Percentiles rank a stretch among this genome's conserved stretches.
These are phyloP conservation scores for Hyperoplus lanceolatus DNA, from an alignment of 2,797 vertebrate species.

Conservation along the genomic window DNA sequence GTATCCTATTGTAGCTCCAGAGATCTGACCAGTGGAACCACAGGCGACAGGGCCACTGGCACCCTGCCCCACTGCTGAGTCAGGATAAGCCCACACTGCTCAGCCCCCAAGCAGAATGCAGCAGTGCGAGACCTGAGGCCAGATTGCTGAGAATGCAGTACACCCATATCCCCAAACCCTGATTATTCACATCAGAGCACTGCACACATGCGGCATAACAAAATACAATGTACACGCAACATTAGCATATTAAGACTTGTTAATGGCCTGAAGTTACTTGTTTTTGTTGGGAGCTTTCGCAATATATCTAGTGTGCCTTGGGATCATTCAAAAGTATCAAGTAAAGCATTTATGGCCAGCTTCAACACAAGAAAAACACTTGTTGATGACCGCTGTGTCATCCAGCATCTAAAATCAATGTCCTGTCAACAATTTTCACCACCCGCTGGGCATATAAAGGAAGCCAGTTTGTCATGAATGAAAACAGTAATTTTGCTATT, in stretches of 20 bases:
- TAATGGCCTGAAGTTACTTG: constrained; percentile 10
- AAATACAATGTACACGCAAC: constrained; percentile 46
- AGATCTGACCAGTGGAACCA: constrained; percentile 67
- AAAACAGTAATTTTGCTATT: neutral
- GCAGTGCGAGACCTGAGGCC: constrained; percentile 64
- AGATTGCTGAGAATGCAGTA: constrained; percentile 77
- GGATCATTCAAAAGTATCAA: constrained; percentile 27
- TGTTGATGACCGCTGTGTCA: constrained; percentile 39
- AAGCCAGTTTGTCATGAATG: constrained; percentile 27
- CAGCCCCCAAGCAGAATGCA: constrained; percentile 72
- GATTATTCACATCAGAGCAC: constrained; percentile 70
- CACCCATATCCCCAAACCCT: constrained; percentile 58
- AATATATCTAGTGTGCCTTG: neutral
- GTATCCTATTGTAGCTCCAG: constrained; percentile 60
- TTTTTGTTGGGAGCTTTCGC: constrained; percentile 16
- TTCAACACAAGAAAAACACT: constrained; percentile 41
- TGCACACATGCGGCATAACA: constrained; percentile 60
- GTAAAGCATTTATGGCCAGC: constrained; percentile 24
- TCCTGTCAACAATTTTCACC: constrained; percentile 51
- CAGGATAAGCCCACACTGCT: constrained; percentile 74
- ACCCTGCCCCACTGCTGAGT: constrained; percentile 80
- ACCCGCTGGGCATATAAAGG: constrained; percentile 56
- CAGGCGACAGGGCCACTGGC: constrained; percentile 74
- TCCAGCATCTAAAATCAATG: constrained; percentile 51
- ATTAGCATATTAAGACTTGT: constrained; percentile 47